Conservation (phyloP, 2,113 vertebrate species). For the Saccopteryx leptura region DNA sequence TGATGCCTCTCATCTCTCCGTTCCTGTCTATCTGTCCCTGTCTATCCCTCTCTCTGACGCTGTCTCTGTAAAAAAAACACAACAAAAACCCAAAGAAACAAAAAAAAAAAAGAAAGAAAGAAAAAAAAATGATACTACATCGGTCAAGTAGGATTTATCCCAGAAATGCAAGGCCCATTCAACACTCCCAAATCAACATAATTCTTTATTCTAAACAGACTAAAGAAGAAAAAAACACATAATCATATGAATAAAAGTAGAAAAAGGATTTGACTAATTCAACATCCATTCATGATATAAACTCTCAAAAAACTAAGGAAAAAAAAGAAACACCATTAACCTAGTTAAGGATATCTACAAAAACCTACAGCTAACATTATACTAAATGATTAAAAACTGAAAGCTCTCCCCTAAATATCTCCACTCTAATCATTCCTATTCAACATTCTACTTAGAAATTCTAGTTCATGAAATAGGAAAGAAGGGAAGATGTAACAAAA, state of each 20-base stretch:
- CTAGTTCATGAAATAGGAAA: not conserved
- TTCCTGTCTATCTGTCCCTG: no score
- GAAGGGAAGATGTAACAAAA: not conserved
- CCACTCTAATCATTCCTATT: not conserved
- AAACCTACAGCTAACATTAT: not conserved
- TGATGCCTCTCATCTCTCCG: no score
- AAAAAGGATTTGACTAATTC: slow-evolving; percentile 9
- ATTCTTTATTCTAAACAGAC: not conserved
- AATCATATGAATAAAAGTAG: not conserved
- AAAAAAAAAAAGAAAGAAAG: no score
- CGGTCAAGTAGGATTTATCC: not conserved
- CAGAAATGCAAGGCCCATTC: not conserved
- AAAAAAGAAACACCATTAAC: not conserved
- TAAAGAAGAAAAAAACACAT: not conserved
- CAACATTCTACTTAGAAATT: not conserved
- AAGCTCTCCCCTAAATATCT: not conserved
- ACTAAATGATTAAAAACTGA: not conserved
- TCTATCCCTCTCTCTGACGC: no score
- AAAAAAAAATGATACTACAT: no score
- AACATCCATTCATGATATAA: slow-evolving; percentile 19
- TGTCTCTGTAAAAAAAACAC: no score
- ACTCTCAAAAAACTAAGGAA: not conserved
- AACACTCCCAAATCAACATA: not conserved
- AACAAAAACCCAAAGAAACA: no score
- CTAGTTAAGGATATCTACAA: not conserved